Evolutionary conservation across 2,888 invertebrate species (phyloP).

Genomic region (Spodoptera littoralis): DNA sequence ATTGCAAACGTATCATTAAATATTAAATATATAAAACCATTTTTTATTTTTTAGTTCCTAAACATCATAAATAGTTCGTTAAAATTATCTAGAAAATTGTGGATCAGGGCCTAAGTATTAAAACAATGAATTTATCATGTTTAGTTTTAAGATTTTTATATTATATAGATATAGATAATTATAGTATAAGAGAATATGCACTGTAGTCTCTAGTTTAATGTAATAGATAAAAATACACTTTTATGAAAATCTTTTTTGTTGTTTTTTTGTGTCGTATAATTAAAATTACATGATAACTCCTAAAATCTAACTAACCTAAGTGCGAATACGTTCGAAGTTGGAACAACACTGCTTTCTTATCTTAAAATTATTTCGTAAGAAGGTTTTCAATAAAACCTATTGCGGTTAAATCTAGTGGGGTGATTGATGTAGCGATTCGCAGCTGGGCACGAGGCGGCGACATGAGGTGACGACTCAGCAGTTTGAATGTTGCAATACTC

Average conservation of each 20-base stretch:
- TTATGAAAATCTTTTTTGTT: conserved; percentile 22
- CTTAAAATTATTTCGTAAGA: no score
- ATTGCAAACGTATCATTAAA: neutral
- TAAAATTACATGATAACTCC: no score
- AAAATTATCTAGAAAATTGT: conserved; percentile 24
- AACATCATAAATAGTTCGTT: conserved; percentile 1
- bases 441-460: no score
- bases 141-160: conserved; percentile 48
- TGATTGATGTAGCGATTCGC: no score
- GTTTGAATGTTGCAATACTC: no score
- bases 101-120: conserved; percentile 55
- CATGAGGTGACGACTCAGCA: no score
- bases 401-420: no score
- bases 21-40: no score
- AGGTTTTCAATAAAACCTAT: no score
- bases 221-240: conserved; percentile 51
- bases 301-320: no score
- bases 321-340: no score
- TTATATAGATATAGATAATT: conserved; percentile 40
- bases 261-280: conserved; percentile 16
- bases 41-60: conserved; percentile 2
- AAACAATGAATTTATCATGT: conserved; percentile 46
- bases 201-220: conserved; percentile 37
- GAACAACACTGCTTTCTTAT: no score
- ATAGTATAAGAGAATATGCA: conserved; percentile 50